Conservation (phyloP, 35 echinoderm and acorn worm species). For the Lytechinus variegatus region DNA sequence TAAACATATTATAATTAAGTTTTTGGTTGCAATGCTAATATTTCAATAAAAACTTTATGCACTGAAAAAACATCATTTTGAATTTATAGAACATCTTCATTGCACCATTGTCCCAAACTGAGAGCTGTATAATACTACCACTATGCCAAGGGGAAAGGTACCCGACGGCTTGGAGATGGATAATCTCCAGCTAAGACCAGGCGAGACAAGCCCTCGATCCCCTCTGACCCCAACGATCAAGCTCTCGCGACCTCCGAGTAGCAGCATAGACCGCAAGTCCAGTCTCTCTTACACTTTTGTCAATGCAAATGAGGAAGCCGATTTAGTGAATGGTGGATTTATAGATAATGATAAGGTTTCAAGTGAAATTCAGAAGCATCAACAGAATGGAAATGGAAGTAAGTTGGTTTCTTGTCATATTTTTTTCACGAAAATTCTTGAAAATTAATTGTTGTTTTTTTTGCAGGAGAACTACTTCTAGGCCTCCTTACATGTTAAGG, state of each 20-base stretch:
- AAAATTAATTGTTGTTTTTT: too few relatives aligned
- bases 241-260: slow-evolving; percentile 28
- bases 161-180: slow-evolving; percentile 33
- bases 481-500: too few relatives aligned
- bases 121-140: neutral
- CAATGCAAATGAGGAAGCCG: neutral
- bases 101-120: neutral
- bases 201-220: slow-evolving; percentile 16
- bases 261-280: neutral
- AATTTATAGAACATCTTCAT: neutral
- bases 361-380: too few relatives aligned
- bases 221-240: slow-evolving; percentile 41
- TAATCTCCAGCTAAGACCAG: slow-evolving; percentile 37
- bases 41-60: too few relatives aligned
- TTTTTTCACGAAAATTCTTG: too few relatives aligned
- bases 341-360: neutral
- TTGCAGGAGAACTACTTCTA: too few relatives aligned
- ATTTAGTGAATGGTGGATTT: slow-evolving; percentile 27
- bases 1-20: too few relatives aligned
- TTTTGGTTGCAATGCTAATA: too few relatives aligned
- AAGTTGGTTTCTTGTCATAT: neutral
- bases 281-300: slow-evolving; percentile 8
- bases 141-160: slow-evolving; percentile 21
- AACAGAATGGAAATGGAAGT: slow-evolving; percentile 32
- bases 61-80: neutral